Evolutionary conservation across 2,113 vertebrate genomes (phyloP), one percentile per base, ranked within the genome.

Genomic region (Mesocricetus auratus): DNA sequence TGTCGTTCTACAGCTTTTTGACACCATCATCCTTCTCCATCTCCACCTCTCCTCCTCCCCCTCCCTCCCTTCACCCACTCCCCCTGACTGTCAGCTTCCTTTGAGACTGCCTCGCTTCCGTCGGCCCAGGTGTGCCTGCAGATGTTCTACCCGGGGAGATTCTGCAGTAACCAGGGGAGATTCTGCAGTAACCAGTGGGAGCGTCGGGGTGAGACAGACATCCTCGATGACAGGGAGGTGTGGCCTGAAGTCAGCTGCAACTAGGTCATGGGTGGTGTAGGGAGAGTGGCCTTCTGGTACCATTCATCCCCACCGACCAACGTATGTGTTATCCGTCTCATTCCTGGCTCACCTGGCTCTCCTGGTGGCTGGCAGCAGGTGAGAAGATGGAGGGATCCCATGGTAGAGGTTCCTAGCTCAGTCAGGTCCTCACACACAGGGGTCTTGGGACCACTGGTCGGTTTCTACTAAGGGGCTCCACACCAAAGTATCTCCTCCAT

Each of bases 111-210:
- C 56, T 19, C 15, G 10, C 42, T 88, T 81, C 95, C 4, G 9
- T 85, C 11, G 0, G 82, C 95, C 88, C 98, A 98, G 97, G 96
- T 97, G 94, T 82, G 79, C 88, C 96, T 96, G 79, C 97, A 98
- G 96, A 96, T 98, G 97, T 94, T 96, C 93, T 90, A 96, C 86
- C 91, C 64, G 13, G 91, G 71, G 69, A 73, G 96, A 96, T 78
- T 36, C 83, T 93, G 53, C 53, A 56, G 53, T 12, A 56, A 56
- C 53, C 53, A 56, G 29, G 21, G 82, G 78, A 86, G 15, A 96
- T 78, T 36, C 83, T 93, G 53, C 53, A 56, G 53, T 12, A 56
- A 56, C 53, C 53, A 56, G 29, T 19, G 21, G 82, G 78, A 86
- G 15, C 85, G 77, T 31, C 12, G 47, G 86, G 71, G 77, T 68